Conservation (phyloP, 2,888 invertebrate genomes). For the Fragum sueziense region DNA sequence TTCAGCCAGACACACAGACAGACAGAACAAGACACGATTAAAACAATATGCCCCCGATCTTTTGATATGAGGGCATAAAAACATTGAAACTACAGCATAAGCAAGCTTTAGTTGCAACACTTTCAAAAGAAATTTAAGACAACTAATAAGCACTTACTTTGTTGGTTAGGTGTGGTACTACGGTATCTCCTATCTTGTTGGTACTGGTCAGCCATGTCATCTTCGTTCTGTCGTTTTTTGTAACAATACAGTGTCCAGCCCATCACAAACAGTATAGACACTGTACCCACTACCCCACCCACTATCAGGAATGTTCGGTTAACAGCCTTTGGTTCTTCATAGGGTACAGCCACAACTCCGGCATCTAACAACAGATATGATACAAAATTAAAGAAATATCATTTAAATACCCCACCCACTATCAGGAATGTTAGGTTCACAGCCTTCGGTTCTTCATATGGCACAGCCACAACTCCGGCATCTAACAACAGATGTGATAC, state of each 20-base stretch:
- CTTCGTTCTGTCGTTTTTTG: slow-evolving; percentile 49
- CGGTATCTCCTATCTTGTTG: slow-evolving; percentile 37
- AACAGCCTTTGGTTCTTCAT: slow-evolving; percentile 39
- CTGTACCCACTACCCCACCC: slow-evolving; percentile 64
- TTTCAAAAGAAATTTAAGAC: too few relatives aligned
- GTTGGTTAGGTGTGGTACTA: slow-evolving; percentile 51
- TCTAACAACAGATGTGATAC: too few relatives aligned
- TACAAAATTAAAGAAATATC: too few relatives aligned
- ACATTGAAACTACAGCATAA: too few relatives aligned
- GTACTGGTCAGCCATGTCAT: background rate
- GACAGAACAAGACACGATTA: too few relatives aligned
- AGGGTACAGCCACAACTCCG: slow-evolving; percentile 44
- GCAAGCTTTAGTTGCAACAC: too few relatives aligned
- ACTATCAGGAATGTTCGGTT: slow-evolving; percentile 63
- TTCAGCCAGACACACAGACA: too few relatives aligned
- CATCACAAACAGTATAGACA: slow-evolving; percentile 68
- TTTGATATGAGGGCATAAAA: background rate
- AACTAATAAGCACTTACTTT: slow-evolving; percentile 31
- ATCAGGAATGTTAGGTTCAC: slow-evolving; percentile 63
- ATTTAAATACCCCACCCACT: slow-evolving; percentile 63
- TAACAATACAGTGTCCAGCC: slow-evolving; percentile 63
- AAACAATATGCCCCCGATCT: too few relatives aligned
- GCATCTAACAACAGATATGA: slow-evolving; percentile 40
- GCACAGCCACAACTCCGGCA: slow-evolving; percentile 46
- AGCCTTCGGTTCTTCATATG: slow-evolving; percentile 36